Evolutionary conservation across 2,797 vertebrate genomes (phyloP).

Genomic region (Rhinatrema bivittatum): DNA sequence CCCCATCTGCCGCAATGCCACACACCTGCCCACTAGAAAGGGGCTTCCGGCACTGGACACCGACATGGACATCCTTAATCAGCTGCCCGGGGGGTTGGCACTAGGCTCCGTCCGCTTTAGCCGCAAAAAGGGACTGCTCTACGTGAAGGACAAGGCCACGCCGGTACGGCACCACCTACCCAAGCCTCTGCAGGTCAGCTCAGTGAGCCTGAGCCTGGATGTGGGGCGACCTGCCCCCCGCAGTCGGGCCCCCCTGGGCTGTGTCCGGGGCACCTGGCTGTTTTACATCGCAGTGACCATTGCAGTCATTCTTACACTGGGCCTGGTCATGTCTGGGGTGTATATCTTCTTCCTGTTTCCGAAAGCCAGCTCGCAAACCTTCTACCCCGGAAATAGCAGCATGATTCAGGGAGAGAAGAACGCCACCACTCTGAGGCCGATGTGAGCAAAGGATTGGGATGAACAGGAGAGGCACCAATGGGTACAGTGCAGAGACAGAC

Average conservation of each 20-base stretch:
- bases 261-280: background rate
- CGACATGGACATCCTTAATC: conserved; percentile 49
- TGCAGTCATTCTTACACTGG: background rate
- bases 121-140: conserved; percentile 58
- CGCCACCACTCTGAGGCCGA: no score
- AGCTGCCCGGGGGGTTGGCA: conserved; percentile 53
- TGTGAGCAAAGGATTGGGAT: no score
- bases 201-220: conserved; percentile 45
- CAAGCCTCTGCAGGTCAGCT: conserved; percentile 3
- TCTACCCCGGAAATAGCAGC: no score
- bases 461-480: no score
- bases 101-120: conserved; percentile 66
- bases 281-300: conserved; percentile 7
- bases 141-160: conserved; percentile 49
- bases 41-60: conserved; percentile 60
- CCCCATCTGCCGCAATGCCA: conserved; percentile 60
- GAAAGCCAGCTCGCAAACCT: background rate
- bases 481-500: no score
- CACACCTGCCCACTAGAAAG: conserved; percentile 44
- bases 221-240: conserved; percentile 32
- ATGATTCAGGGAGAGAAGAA: no score
- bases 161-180: background rate
- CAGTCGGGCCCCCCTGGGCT: background rate
- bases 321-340: background rate
- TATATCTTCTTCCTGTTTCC: background rate